phyloP scores from a whole-genome alignment of 1,140 invertebrate species.

The Agrypnia vestita region DNA sequence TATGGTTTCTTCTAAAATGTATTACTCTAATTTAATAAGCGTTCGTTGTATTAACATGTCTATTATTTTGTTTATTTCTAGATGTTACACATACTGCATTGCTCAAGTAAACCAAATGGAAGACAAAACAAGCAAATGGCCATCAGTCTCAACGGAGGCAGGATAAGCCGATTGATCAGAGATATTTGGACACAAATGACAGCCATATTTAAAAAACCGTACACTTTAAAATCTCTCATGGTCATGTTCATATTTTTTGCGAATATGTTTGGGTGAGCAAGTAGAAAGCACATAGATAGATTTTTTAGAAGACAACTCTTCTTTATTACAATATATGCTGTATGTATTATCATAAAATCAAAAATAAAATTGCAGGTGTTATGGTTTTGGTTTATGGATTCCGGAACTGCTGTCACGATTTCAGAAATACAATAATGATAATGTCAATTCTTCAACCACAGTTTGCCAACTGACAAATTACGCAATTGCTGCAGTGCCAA shows the following conservation, averaged over 20 bases:
- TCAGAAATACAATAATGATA: constrained; percentile 67
- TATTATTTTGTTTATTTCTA: background rate
- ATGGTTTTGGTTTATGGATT: constrained; percentile 81
- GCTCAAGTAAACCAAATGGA: background rate
- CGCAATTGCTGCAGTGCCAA: background rate
- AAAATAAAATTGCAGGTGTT: constrained; percentile 73
- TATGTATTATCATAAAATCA: constrained; percentile 38
- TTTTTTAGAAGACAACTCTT: no score
- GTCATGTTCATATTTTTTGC: constrained; percentile 76
- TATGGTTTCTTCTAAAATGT: constrained; percentile 47
- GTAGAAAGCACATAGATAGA: background rate
- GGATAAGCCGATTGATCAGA: constrained; percentile 68
- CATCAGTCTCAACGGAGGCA: constrained; percentile 56
- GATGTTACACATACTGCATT: constrained; percentile 1
- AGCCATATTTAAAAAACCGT: constrained; percentile 71
- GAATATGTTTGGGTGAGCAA: constrained; percentile 82
- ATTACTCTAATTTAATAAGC: no score
- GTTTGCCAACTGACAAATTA: constrained; percentile 68
- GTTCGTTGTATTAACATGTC: no score
- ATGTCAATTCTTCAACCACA: constrained; percentile 70
- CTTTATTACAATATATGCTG: background rate
- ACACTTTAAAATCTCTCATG: constrained; percentile 73
- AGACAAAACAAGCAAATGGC: background rate
- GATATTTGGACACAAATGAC: constrained; percentile 73
- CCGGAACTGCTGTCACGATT: constrained; percentile 79